phyloP scores from a whole-genome alignment of 1,140 invertebrate genomes.

The Bradynema listronoti region DNA sequence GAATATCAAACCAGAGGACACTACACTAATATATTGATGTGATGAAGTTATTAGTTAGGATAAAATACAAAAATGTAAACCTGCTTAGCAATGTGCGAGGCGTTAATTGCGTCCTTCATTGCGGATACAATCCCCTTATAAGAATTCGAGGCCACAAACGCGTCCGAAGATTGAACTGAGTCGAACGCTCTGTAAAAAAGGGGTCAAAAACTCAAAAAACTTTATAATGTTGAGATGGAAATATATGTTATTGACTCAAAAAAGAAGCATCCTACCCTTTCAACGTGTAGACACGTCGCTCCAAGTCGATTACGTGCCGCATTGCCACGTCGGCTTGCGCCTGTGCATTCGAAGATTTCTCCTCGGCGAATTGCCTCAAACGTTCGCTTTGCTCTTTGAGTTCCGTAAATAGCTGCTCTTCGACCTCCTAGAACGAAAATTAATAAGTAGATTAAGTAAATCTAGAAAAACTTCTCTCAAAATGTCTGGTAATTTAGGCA shows the following conservation, averaged over 20 bases:
- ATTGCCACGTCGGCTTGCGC: not conserved
- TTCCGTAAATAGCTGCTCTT: conserved; percentile 24
- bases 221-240: no score
- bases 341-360: not conserved
- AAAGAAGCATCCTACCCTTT: conserved; percentile 20
- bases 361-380: not conserved
- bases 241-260: no score
- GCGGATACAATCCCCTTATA: conserved; percentile 49
- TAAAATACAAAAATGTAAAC: no score
- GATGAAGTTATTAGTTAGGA: no score
- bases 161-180: conserved; percentile 37
- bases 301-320: conserved; percentile 42
- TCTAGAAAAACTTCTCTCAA: not conserved
- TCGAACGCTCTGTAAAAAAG: no score
- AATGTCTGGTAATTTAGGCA: no score
- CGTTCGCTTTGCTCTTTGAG: conserved; percentile 19
- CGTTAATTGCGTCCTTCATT: conserved; percentile 44
- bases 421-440: conserved; percentile 22
- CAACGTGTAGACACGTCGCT: conserved; percentile 29
- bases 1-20: no score
- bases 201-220: no score
- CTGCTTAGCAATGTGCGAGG: conserved; percentile 30
- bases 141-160: conserved; percentile 49
- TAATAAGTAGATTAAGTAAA: not conserved
- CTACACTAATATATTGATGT: no score